These are phyloP conservation scores for Chorisops tibialis DNA, from an alignment of 2,888 invertebrate species.

Conservation along the genomic window DNA sequence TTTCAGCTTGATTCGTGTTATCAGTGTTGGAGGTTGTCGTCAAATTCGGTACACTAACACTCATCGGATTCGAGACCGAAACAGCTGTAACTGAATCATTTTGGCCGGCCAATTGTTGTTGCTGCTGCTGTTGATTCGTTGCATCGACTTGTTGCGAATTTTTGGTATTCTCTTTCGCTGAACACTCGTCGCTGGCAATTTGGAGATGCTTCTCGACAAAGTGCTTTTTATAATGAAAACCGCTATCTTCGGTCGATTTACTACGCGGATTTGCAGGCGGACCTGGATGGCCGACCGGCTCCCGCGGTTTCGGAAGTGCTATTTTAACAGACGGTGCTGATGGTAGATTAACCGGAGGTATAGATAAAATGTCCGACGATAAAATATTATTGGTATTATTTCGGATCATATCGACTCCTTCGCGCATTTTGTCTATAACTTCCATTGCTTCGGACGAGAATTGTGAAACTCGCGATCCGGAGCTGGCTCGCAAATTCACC, in stretches of 20 bases:
- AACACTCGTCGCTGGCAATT: constrained; percentile 34
- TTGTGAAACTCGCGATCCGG: constrained; percentile 40
- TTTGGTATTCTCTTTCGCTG: constrained; percentile 31
- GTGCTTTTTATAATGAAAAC: constrained; percentile 37
- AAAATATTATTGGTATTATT: constrained; percentile 78
- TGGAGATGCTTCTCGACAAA: constrained; percentile 38
- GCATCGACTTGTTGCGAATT: constrained; percentile 34
- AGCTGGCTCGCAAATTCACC: constrained; percentile 43
- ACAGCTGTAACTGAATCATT: constrained; percentile 45
- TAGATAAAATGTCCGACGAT: constrained; percentile 64
- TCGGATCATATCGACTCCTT: constrained; percentile 67
- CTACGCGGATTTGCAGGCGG: constrained; percentile 18
- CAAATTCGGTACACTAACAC: constrained; percentile 78
- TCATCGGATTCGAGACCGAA: constrained; percentile 59
- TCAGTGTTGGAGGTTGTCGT: constrained; percentile 48
- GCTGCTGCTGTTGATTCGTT: constrained; percentile 4
- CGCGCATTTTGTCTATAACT: constrained; percentile 64
- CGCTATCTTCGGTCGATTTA: constrained; percentile 26
- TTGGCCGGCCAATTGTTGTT: constrained; percentile 29
- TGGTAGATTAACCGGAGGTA: constrained; percentile 53
- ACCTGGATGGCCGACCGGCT: constrained; percentile 38
- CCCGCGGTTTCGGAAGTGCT: constrained; percentile 49
- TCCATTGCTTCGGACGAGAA: constrained; percentile 59
- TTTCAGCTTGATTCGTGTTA: constrained; percentile 59
- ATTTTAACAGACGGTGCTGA: constrained; percentile 52